phyloP scores from a whole-genome alignment of 2,797 vertebrate species.

The Etheostoma nigrum region DNA sequence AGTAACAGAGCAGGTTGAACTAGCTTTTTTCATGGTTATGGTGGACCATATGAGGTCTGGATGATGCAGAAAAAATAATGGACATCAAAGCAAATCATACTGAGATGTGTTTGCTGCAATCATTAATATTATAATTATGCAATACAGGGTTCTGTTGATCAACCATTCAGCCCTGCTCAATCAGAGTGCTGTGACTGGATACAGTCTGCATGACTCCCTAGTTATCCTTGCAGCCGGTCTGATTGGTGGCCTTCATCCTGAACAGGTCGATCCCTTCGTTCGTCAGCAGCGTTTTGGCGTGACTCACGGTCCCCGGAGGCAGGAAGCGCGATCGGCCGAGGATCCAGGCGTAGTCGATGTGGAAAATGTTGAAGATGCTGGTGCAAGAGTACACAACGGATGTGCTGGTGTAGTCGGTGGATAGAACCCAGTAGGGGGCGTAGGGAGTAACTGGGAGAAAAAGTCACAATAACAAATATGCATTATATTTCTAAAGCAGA shows the following conservation, averaged over 20 bases:
- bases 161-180: not conserved
- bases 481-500: not conserved
- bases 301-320: conserved; percentile 48
- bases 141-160: not conserved
- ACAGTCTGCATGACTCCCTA: conserved; percentile 10
- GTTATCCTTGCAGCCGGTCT: conserved; percentile 74
- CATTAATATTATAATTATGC: not conserved
- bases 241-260: conserved; percentile 79
- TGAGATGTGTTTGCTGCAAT: no score
- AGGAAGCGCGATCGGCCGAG: conserved; percentile 78
- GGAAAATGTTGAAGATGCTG: conserved; percentile 79
- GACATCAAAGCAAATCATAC: not conserved
- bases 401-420: conserved; percentile 81
- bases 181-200: not conserved
- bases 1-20: not conserved
- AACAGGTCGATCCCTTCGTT: conserved; percentile 74
- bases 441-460: conserved; percentile 80
- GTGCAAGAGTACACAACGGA: conserved; percentile 84
- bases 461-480: not conserved
- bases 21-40: not conserved
- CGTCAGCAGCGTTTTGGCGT: conserved; percentile 73
- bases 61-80: not conserved
- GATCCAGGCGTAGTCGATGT: conserved; percentile 83
- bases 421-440: conserved; percentile 82
- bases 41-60: not conserved